Percentiles rank a stretch among this genome's conserved stretches.
Conservation (phyloP, 1,140 invertebrate species). For the Drosophila mayri region DNA sequence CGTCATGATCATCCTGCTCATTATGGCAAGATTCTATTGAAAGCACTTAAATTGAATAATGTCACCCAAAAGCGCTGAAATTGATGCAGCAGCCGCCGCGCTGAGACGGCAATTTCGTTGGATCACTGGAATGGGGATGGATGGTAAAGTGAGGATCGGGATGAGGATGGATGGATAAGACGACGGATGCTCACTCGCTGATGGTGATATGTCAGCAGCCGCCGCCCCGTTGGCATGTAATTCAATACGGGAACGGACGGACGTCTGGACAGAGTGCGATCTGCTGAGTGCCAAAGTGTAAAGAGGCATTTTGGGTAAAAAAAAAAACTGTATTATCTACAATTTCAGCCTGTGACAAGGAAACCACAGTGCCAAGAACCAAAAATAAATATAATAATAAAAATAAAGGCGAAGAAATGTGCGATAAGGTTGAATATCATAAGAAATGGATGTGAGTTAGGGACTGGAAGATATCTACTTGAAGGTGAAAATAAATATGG, state of each 20-base stretch:
- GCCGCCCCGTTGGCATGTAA: constrained; percentile 55
- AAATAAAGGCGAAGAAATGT: constrained; percentile 10
- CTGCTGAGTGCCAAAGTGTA: constrained; percentile 57
- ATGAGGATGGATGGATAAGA: constrained; percentile 18
- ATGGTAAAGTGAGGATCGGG: neutral
- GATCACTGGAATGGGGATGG: constrained; percentile 3
- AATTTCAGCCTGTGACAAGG: constrained; percentile 36
- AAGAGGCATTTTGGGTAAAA: constrained; percentile 46
- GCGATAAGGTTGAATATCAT: constrained; percentile 26
- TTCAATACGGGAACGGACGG: constrained; percentile 48
- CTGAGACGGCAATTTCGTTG: constrained; percentile 52
- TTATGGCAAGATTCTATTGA: constrained; percentile 49
- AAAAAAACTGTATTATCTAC: constrained; percentile 45
- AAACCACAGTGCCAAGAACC: constrained; percentile 17
- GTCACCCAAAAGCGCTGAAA: constrained; percentile 69
- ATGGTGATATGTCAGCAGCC: constrained; percentile 63
- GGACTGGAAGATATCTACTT: neutral
- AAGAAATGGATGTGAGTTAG: neutral
- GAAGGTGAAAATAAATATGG: neutral
- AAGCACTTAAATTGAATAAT: constrained; percentile 73
- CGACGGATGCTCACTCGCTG: constrained; percentile 47
- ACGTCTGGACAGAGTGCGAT: constrained; percentile 14
- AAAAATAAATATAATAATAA: constrained; percentile 3
- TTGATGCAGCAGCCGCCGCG: constrained; percentile 47
- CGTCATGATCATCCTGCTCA: constrained; percentile 53